These are phyloP conservation scores for Drosophila nigromelanica DNA, from an alignment of 1,140 invertebrate genomes.

Conservation along the genomic window DNA sequence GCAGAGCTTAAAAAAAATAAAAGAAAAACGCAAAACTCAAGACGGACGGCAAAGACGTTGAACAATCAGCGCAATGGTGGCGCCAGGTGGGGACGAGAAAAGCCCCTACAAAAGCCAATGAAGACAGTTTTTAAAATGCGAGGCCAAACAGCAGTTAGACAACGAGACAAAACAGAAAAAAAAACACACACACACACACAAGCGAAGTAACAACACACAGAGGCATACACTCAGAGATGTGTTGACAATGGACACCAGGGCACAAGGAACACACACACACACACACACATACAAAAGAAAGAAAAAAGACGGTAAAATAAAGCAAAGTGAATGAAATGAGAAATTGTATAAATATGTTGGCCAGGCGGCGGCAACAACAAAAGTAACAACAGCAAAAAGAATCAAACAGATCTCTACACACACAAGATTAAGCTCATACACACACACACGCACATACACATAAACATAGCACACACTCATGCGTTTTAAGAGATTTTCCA, in stretches of 20 bases:
- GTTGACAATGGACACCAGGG: constrained; percentile 42
- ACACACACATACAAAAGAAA: not conserved
- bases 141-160: constrained; percentile 37
- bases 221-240: not conserved
- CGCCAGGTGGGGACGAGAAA: constrained; percentile 16
- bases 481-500: constrained; percentile 76
- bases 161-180: constrained; percentile 44
- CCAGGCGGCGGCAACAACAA: constrained; percentile 33
- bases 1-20: constrained; percentile 11
- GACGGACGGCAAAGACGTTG: constrained; percentile 21
- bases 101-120: constrained; percentile 47
- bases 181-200: constrained; percentile 13
- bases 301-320: constrained; percentile 14
- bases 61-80: constrained; percentile 39
- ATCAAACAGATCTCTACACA: constrained; percentile 36
- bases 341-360: constrained; percentile 80
- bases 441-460: constrained; percentile 30
- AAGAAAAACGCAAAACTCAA: not conserved
- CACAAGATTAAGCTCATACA: constrained; percentile 65
- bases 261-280: not conserved
- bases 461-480: constrained; percentile 40
- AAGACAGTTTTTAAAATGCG: constrained; percentile 59
- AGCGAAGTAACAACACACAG: constrained; percentile 1
- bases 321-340: constrained; percentile 71
- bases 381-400: constrained; percentile 25